phyloP scores from a whole-genome alignment of 2,797 vertebrate species.

The Scleropages formosus region DNA sequence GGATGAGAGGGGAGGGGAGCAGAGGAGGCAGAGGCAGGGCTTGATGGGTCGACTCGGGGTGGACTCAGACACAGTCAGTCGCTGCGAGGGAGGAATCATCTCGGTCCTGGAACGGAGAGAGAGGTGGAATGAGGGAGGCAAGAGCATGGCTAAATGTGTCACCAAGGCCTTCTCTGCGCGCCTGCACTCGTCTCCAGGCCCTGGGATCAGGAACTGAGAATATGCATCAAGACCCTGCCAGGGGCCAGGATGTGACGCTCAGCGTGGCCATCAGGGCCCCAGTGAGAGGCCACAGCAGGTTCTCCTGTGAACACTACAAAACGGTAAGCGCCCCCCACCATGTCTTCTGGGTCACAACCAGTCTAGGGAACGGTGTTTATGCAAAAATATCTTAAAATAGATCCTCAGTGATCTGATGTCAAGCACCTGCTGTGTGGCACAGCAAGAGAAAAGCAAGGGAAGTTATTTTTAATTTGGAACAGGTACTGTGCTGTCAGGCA shows the following conservation, averaged over 20 bases:
- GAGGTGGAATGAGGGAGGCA: background rate
- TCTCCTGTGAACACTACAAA: constrained; percentile 81
- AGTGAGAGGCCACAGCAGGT: constrained; percentile 73
- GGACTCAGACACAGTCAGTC: background rate
- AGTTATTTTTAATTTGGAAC: constrained; percentile 23
- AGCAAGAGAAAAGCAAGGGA: background rate
- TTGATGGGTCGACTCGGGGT: background rate
- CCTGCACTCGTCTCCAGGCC: constrained; percentile 44
- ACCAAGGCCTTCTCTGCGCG: constrained; percentile 36
- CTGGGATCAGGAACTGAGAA: constrained; percentile 28
- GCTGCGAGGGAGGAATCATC: background rate
- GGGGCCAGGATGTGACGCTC: constrained; percentile 64
- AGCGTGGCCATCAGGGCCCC: constrained; percentile 67
- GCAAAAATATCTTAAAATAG: constrained; percentile 9
- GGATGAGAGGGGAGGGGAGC: background rate
- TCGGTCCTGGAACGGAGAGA: background rate
- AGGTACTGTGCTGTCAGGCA: constrained; percentile 13
- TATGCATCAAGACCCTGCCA: constrained; percentile 3
- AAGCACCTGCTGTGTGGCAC: constrained; percentile 1
- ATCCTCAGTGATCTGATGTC: background rate
- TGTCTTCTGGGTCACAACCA: background rate
- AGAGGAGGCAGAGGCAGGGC: constrained; percentile 20
- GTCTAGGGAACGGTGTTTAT: background rate
- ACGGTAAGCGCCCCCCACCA: constrained; percentile 74
- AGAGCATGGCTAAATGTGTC: constrained; percentile 74